Evolutionary conservation across 2,888 invertebrate species (phyloP).

Genomic region (Gari tellinella): DNA sequence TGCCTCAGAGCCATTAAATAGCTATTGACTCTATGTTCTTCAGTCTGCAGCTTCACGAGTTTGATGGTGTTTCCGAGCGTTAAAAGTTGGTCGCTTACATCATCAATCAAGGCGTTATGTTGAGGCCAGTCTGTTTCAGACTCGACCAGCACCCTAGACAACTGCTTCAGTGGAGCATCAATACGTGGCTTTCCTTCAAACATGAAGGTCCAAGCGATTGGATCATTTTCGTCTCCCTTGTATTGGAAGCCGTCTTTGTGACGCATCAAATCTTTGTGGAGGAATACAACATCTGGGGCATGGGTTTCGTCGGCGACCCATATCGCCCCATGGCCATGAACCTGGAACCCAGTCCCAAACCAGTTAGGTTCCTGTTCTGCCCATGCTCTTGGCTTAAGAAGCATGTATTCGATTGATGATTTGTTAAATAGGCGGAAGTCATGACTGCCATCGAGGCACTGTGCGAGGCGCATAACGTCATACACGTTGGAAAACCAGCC

Average conservation of each 20-base stretch:
- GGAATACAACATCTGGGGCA: slow-evolving; percentile 73
- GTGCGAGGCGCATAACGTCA: slow-evolving; percentile 77
- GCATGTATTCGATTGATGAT: slow-evolving; percentile 62
- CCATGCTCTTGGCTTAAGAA: slow-evolving; percentile 43
- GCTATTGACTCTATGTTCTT: slow-evolving; percentile 77
- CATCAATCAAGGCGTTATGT: slow-evolving; percentile 64
- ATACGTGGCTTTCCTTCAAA: slow-evolving; percentile 67
- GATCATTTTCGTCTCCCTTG: slow-evolving; percentile 39
- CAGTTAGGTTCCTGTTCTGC: slow-evolving; percentile 62
- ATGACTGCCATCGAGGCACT: slow-evolving; percentile 68
- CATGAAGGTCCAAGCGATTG: slow-evolving; percentile 69
- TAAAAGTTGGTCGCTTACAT: slow-evolving; percentile 72
- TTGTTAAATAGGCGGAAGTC: slow-evolving; percentile 67
- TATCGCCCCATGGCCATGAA: slow-evolving; percentile 68
- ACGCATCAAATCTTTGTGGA: slow-evolving; percentile 59
- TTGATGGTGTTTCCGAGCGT: slow-evolving; percentile 53
- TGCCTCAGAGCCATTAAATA: slow-evolving; percentile 73
- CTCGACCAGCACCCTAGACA: slow-evolving; percentile 65
- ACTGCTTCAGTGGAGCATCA: slow-evolving; percentile 65
- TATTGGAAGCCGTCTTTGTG: slow-evolving; percentile 22
- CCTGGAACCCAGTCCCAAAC: slow-evolving; percentile 72
- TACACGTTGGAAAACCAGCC: slow-evolving; percentile 81
- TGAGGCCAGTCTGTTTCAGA: slow-evolving; percentile 58
- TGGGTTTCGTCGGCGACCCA: slow-evolving; percentile 76
- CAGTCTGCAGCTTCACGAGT: slow-evolving; percentile 69